Evolutionary conservation across 2,113 vertebrate genomes (phyloP).

Genomic region (Platysternon megacephalum): DNA sequence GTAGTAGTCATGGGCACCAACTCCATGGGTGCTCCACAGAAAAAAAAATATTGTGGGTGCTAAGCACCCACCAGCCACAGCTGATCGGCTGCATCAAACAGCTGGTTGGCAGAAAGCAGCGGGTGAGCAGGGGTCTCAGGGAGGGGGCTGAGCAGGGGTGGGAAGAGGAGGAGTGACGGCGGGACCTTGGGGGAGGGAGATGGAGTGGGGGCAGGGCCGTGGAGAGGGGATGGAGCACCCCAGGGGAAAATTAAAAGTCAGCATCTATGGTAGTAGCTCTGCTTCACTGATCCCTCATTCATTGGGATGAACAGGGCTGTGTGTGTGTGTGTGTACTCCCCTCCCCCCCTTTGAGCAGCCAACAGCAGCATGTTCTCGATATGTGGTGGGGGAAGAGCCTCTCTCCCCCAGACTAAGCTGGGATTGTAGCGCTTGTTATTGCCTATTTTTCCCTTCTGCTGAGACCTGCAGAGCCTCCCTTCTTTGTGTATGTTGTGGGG

Average conservation of each 20-base stretch:
- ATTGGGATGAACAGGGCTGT: not conserved
- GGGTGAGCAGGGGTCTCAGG: too few relatives aligned
- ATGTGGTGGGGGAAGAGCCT: rapidly evolving
- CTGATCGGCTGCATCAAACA: too few relatives aligned
- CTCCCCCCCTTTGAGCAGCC: rapidly evolving
- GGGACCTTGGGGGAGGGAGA: too few relatives aligned
- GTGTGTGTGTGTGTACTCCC: rapidly evolving
- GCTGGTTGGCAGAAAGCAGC: too few relatives aligned
- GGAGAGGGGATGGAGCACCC: too few relatives aligned
- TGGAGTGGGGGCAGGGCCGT: too few relatives aligned
- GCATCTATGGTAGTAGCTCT: not conserved
- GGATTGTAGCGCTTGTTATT: not conserved
- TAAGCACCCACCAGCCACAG: too few relatives aligned
- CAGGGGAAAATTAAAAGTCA: too few relatives aligned
- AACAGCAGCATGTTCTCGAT: rapidly evolving
- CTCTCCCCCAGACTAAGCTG: not conserved
- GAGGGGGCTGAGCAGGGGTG: too few relatives aligned
- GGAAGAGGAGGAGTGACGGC: too few relatives aligned
- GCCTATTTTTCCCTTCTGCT: not conserved
- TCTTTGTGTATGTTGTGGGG: not conserved
- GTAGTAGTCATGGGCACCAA: not conserved
- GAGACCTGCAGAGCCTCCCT: not conserved
- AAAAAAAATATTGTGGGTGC: too few relatives aligned
- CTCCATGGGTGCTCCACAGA: too few relatives aligned
- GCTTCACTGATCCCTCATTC: not conserved